These are phyloP conservation scores for Brienomyrus brachyistius DNA, from an alignment of 2,113 vertebrate species.

Conservation along the genomic window DNA sequence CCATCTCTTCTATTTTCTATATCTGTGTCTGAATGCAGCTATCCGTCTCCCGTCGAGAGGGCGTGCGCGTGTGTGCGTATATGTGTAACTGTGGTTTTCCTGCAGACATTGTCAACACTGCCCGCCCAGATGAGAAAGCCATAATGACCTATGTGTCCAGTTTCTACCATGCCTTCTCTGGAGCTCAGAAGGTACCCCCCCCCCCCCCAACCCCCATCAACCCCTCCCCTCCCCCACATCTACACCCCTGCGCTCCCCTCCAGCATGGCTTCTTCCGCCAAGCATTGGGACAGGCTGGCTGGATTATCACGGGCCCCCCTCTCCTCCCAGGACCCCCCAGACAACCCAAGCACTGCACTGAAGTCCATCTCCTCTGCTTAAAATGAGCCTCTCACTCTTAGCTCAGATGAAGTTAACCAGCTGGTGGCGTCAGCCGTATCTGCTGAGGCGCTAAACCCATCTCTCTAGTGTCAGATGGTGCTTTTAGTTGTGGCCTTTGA, in stretches of 20 bases:
- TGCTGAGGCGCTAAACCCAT: background rate
- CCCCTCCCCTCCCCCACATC: background rate
- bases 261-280: constrained; percentile 50
- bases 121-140: constrained; percentile 94
- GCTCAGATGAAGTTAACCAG: background rate
- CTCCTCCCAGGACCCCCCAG: constrained; percentile 17
- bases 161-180: constrained; percentile 99
- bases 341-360: background rate
- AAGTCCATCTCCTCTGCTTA: background rate
- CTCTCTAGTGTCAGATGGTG: background rate
- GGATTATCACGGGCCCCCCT: background rate
- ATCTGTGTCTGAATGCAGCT: background rate
- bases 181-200: constrained; percentile 85
- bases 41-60: background rate
- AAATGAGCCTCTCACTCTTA: background rate
- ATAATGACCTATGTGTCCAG: constrained; percentile 99
- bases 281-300: constrained; percentile 23
- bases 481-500: background rate
- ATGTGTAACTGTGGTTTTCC: constrained; percentile 43
- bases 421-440: background rate
- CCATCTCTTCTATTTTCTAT: background rate
- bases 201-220: background rate
- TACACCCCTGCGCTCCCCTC: constrained; percentile 31
- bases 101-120: constrained; percentile 94
- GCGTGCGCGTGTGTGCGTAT: constrained; percentile 1